phyloP scores from a whole-genome alignment of 2,888 invertebrate species.

The Limnephilus auricula region DNA sequence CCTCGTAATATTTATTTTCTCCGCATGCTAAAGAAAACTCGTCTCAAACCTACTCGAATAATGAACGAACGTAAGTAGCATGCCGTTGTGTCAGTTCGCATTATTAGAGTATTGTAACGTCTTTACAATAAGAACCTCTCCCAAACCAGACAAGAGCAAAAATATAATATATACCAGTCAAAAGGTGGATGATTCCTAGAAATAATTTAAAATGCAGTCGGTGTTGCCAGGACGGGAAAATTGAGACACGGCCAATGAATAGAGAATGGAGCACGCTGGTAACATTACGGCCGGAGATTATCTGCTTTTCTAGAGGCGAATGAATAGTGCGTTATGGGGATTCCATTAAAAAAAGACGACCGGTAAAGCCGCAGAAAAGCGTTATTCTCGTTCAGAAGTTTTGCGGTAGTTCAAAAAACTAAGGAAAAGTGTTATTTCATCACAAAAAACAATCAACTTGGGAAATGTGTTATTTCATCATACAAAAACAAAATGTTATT shows the following conservation, averaged over 20 bases:
- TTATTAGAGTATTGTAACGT: no score
- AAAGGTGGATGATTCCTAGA: not conserved
- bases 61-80: no score
- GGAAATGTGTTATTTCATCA: no score
- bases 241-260: not conserved
- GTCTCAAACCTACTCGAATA: no score
- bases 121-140: no score
- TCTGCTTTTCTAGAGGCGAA: slow-evolving; percentile 18
- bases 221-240: not conserved
- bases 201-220: slow-evolving; percentile 16
- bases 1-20: no score
- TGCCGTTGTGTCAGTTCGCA: no score
- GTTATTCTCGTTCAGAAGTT: not conserved
- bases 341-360: not conserved
- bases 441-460: no score
- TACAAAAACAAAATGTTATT: not conserved
- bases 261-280: slow-evolving; percentile 3
- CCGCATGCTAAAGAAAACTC: no score
- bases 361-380: not conserved
- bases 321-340: not conserved
- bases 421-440: not conserved
- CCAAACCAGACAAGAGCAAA: not conserved
- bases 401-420: no score
- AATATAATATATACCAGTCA: not conserved
- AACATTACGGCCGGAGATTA: slow-evolving; percentile 29